phyloP scores from a whole-genome alignment of 2,797 vertebrate species.

The Crocodylus rhombifer region DNA sequence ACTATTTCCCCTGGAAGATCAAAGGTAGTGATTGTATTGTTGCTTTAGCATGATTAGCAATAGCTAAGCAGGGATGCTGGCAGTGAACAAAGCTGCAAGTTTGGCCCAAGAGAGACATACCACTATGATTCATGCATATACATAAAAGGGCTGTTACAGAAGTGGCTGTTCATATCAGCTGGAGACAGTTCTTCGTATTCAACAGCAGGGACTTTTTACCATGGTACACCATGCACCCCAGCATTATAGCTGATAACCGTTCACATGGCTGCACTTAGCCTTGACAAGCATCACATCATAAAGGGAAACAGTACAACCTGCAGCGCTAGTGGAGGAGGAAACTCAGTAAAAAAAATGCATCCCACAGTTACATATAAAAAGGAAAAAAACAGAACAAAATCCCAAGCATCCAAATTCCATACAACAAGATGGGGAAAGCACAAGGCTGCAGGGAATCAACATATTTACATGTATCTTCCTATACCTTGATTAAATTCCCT shows the following conservation, averaged over 20 bases:
- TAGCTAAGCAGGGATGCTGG: slow-evolving; percentile 2
- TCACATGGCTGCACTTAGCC: not conserved
- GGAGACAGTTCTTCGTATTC: slow-evolving; percentile 1
- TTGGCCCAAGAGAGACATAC: not conserved
- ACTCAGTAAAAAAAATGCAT: not conserved
- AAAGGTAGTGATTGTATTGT: slow-evolving; percentile 26
- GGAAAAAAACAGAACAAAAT: not conserved
- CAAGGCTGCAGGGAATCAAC: not conserved
- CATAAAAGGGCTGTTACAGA: slow-evolving; percentile 11
- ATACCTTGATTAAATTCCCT: not conserved
- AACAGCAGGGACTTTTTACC: not conserved
- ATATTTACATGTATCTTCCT: not conserved
- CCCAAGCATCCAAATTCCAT: not conserved
- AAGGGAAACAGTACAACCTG: not conserved
- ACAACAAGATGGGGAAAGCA: not conserved
- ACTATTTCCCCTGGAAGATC: not conserved
- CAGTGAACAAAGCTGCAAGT: not conserved
- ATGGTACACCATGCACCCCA: not conserved
- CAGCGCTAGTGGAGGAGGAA: not conserved
- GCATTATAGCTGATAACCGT: slow-evolving; percentile 3
- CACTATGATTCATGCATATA: not conserved
- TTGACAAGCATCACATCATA: not conserved
- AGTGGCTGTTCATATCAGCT: not conserved
- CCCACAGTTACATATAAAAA: not conserved
- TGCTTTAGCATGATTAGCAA: slow-evolving; percentile 52